A percentile compares a stretch with the other conserved stretches of the same genome.
Evolutionary conservation across 2,113 vertebrate genomes (phyloP).

Genomic region (Athene cunicularia): DNA sequence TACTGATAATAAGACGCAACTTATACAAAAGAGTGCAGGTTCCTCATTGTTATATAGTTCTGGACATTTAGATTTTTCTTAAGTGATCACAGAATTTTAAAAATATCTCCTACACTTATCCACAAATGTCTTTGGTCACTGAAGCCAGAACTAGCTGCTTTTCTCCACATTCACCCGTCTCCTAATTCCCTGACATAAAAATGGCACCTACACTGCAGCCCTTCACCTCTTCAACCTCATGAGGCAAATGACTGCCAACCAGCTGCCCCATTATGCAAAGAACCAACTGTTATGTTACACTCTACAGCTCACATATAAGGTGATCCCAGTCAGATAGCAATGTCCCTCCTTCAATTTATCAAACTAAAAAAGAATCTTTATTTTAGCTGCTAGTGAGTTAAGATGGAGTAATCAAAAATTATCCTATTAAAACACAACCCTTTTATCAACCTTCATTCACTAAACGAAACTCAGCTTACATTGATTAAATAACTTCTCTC

Average conservation of each 20-base stretch:
- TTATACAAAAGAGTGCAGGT: neutral
- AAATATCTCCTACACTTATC: neutral
- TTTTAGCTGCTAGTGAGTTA: neutral
- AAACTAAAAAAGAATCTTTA: neutral
- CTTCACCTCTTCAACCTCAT: neutral
- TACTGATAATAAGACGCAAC: neutral
- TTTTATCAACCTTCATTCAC: neutral
- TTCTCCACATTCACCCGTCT: neutral
- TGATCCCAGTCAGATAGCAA: neutral
- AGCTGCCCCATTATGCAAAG: neutral
- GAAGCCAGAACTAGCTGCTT: neutral
- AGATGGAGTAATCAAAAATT: neutral
- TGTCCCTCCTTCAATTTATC: neutral
- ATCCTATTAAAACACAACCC: neutral
- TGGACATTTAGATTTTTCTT: neutral
- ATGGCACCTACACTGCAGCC: neutral
- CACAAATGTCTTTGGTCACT: neutral
- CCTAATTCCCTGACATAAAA: neutral
- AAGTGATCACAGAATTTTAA: neutral
- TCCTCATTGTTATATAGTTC: neutral
- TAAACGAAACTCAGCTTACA: neutral
- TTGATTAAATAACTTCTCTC: neutral
- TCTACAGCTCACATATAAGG: neutral
- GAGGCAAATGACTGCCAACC: neutral
- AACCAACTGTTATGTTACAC: neutral